Base-by-base conservation (phyloP, 2,113 vertebrate species). In the Xyrauchen texanus region DNA sequence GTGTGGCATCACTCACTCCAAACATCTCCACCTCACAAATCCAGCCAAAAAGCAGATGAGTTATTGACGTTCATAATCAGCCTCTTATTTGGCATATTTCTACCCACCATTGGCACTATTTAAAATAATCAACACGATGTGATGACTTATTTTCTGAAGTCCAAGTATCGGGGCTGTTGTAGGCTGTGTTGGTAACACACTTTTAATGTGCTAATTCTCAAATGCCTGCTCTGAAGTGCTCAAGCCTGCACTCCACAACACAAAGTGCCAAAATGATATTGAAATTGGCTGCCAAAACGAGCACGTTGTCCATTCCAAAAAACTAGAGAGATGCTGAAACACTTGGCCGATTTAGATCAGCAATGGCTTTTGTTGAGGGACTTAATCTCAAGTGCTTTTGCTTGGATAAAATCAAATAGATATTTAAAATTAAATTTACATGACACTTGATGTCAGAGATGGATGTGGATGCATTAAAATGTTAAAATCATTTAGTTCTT, bases 1-100 rank as follows among this genome's bases (percentile, higher is more conserved):
- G 91, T 92, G 83, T 82, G 90, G 88, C 86, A 90, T 90, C 86
- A 89, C 88, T 78, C 60, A 91, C 89, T 21, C 5, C 8, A 44
- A 76, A 68, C 34, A 60, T 9, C 16, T 62, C 13, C 21, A 47
- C 75, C 68, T 65, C 68, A 7, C 21, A 12, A 51, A 66, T 78
- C 83, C 84, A 81, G 82, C 86, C 89, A 85, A 89, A 85, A 72
- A 70, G 57, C 63, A 73, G 82, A 80, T 71, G 73, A 84, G 82
- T 84, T 84, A 84, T 80, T 84, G 82, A 84, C 75, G 77, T 81
- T 74, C 64, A 74, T 84, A 84, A 84, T 84, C 82, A 84, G 79
- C 82, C 79, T 84, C 75, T 84, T 75, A 78, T 84, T 84, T 81
- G 75, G 82, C 79, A 53, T 83, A 81, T 84, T 81, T 78, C 82